Evolutionary conservation across 2,888 invertebrate species (phyloP).

Genomic region (Tethea ocularis): DNA sequence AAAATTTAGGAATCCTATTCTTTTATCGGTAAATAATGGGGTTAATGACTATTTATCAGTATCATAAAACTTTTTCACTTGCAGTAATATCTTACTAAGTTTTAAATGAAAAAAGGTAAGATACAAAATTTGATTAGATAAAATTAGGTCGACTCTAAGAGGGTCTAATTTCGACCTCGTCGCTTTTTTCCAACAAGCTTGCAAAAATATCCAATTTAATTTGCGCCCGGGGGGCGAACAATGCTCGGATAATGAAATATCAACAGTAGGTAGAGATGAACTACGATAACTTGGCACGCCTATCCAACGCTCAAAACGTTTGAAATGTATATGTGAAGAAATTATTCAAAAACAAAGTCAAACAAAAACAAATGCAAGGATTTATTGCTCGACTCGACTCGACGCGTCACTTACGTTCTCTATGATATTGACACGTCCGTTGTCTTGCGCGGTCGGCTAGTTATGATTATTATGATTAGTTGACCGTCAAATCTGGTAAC

Average conservation of each 20-base stretch:
- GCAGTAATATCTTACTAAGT: conserved; percentile 37
- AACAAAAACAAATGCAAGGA: too few relatives aligned
- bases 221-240: conserved; percentile 50
- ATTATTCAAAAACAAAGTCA: too few relatives aligned
- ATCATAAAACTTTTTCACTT: conserved; percentile 11
- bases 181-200: conserved; percentile 57
- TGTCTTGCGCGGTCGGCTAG: too few relatives aligned
- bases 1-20: too few relatives aligned
- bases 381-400: too few relatives aligned
- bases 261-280: conserved; percentile 55
- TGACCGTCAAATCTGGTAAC: too few relatives aligned
- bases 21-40: background rate
- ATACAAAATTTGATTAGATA: conserved; percentile 65
- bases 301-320: too few relatives aligned
- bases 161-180: conserved; percentile 61
- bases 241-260: conserved; percentile 66
- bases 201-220: conserved; percentile 63
- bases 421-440: too few relatives aligned
- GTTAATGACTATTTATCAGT: background rate
- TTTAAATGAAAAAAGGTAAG: conserved; percentile 36
- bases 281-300: too few relatives aligned
- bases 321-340: too few relatives aligned
- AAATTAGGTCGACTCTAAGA: conserved; percentile 58
- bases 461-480: too few relatives aligned
- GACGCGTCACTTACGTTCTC: too few relatives aligned